These are phyloP conservation scores for Cynoglossus semilaevis DNA, from an alignment of 2,113 vertebrate genomes.

Conservation along the genomic window DNA sequence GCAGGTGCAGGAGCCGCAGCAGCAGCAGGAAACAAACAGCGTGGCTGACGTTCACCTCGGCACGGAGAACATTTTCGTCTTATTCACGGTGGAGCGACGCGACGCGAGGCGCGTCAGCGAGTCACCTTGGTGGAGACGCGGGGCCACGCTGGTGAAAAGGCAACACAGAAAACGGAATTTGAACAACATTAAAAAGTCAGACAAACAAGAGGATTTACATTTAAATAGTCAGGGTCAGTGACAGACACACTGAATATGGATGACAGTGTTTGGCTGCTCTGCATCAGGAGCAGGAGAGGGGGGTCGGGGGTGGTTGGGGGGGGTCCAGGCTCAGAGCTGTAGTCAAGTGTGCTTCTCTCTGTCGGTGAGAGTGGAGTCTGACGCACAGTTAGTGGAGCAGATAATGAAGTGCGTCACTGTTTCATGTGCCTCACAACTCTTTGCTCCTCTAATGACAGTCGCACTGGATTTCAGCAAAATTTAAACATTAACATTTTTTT, in stretches of 20 bases:
- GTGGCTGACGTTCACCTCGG: slow-evolving; percentile 3
- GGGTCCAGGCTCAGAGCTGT: slow-evolving; percentile 1
- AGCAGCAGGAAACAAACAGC: not conserved
- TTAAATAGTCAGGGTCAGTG: slow-evolving; percentile 21
- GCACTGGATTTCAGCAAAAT: not conserved
- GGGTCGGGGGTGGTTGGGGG: slow-evolving; percentile 7
- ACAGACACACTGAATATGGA: slow-evolving; percentile 24
- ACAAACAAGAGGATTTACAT: slow-evolving; percentile 42
- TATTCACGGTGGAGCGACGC: not conserved
- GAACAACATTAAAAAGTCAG: slow-evolving; percentile 26
- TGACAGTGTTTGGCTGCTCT: slow-evolving; percentile 19
- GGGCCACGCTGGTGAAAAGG: not conserved
- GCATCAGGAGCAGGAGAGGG: slow-evolving; percentile 17
- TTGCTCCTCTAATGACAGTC: not conserved
- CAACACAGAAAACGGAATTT: slow-evolving; percentile 3
- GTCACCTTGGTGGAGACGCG: slow-evolving; percentile 26
- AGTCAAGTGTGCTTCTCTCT: slow-evolving; percentile 18
- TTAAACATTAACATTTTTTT: too few species aligned
- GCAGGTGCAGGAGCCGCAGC: slow-evolving; percentile 10
- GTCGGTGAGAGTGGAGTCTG: not conserved
- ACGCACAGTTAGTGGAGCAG: slow-evolving; percentile 22
- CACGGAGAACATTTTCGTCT: slow-evolving; percentile 13
- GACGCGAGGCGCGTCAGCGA: not conserved
- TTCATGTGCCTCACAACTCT: slow-evolving; percentile 8
- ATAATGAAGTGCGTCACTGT: slow-evolving; percentile 22